Evolutionary conservation across 2,888 invertebrate genomes (phyloP), one percentile per base, ranked within the genome.

Genomic region (Nephrotoma appendiculata): DNA sequence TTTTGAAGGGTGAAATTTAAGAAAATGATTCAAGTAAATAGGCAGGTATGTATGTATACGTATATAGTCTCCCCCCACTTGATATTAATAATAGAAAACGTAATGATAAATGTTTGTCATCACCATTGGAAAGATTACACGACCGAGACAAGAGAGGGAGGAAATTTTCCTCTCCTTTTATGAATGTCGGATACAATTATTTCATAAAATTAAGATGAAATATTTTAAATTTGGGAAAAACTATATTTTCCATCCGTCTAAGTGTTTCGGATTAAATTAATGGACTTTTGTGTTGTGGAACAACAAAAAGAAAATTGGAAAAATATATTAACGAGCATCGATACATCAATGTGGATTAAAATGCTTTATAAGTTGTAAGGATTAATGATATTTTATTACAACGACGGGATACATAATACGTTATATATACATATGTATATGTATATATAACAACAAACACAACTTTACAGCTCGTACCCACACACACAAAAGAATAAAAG

Each of bases 331-430:
- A 42, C 41, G 43, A 15, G 42, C n/a, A 42, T 85, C 85, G 85
- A 85, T 85, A 85, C 44, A 85, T 85, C 85, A 85, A 44, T 85
- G 19, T 44, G 85, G 85, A 85, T 85, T 85, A 85, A 85, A 44
- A 44, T 44, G 71, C 31, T 71, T 71, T 71, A 71, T 71, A 71
- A 71, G 71, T 71, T 71, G 71, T 71, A 71, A 31, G 71, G 71
- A 71, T 71, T 71, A 71, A 71, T 71, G 71, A 71, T 71, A 71
- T 71, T 71, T 71, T 71, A 71, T 71, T 71, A 71, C 71, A 71
- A 71, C 71, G 31, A 71, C 31, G 71, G 71, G 71, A 19, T 71
- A 31, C 2, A 31, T 31, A 31, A 31, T 31, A 31, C 31, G 31
- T 2, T 2, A 31, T 31, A 31, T 31, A 71, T 71, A 71, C 31